Conservation (phyloP, 2,113 vertebrate genomes). For the Semnopithecus entellus region DNA sequence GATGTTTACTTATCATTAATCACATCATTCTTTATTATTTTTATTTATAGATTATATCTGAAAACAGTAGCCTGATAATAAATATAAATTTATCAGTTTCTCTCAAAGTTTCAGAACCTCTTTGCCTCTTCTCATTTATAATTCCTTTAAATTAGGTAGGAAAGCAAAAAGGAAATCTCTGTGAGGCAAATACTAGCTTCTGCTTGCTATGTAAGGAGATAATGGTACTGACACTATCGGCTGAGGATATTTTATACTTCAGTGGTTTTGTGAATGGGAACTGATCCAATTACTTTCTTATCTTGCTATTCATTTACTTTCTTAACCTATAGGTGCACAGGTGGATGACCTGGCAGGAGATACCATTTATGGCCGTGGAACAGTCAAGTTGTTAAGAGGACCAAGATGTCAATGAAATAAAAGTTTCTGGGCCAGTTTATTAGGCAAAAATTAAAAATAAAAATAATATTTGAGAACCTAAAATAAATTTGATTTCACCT, state of each 20-base stretch:
- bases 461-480: neutral
- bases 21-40: slow-evolving; percentile 1
- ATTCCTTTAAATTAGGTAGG: neutral
- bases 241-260: neutral
- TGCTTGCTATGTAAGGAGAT: neutral
- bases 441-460: neutral
- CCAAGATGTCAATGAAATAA: neutral
- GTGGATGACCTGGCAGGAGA: neutral
- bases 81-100: neutral
- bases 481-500: neutral
- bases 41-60: neutral
- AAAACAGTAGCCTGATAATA: neutral
- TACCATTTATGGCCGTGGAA: neutral
- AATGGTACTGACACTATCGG: neutral
- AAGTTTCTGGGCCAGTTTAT: slow-evolving; percentile 4
- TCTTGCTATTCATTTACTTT: neutral
- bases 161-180: neutral
- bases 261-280: neutral
- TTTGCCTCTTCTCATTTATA: neutral
- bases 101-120: neutral
- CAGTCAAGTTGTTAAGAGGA: neutral
- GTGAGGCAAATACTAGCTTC: neutral
- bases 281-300: neutral
- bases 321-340: neutral
- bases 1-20: neutral